phyloP scores from a whole-genome alignment of 2,797 vertebrate species.

The Toxotes lorentzi region DNA sequence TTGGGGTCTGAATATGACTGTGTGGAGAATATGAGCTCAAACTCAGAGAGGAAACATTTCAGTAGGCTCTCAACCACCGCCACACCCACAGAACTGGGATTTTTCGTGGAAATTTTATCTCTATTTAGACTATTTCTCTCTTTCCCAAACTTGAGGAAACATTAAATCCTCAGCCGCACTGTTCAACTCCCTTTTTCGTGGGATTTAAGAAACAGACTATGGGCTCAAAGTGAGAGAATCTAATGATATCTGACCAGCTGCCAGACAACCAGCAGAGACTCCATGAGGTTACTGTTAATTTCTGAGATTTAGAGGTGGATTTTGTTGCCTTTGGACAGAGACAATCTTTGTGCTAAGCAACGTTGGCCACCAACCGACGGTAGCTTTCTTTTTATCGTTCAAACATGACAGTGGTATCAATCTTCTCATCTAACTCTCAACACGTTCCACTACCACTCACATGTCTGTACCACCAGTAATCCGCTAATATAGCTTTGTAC shows the following conservation, averaged over 20 bases:
- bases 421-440: background rate
- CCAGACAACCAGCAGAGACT: constrained; percentile 34
- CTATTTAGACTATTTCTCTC: constrained; percentile 37
- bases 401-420: background rate
- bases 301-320: constrained; percentile 19
- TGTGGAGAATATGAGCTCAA: constrained; percentile 66
- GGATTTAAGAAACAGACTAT: constrained; percentile 22
- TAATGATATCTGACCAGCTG: constrained; percentile 21
- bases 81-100: constrained; percentile 66
- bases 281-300: constrained; percentile 28
- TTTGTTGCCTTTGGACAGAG: constrained; percentile 8
- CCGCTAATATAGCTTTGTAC: background rate
- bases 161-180: constrained; percentile 35
- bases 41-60: constrained; percentile 63
- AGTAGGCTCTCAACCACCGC: constrained; percentile 46
- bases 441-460: background rate
- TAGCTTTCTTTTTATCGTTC: background rate
- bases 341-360: background rate
- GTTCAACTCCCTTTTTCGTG: constrained; percentile 37
- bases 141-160: constrained; percentile 34
- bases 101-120: constrained; percentile 50
- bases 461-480: background rate
- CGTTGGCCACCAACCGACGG: background rate
- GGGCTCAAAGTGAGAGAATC: background rate
- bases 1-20: constrained; percentile 70